Base-by-base conservation (phyloP, 2,113 vertebrate genomes). In the Harpagus bidentatus region DNA sequence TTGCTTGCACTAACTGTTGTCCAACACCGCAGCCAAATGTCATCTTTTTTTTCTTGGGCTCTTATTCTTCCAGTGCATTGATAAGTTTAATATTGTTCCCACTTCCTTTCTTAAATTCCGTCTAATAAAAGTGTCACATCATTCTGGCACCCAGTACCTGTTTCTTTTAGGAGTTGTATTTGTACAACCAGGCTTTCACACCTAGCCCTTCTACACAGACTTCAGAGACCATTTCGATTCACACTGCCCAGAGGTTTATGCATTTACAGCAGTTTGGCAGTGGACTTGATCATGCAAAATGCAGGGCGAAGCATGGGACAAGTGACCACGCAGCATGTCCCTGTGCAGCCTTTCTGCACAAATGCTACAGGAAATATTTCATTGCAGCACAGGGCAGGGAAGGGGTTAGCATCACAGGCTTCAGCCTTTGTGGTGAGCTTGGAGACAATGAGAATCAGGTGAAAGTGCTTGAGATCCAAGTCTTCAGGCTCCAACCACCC, bases 271-370 rank as follows among this genome's bases (percentile, higher is more conserved):
- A 47, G 10, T 7, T 17, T 0, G 8, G 32, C 6, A 12, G 12
- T 4, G 22, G n/a, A 19, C 29, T 21, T 12, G 3, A 21, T 9
- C 25, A n/a, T 6, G 7, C 48, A 38, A 48, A 72, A 55, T 1
- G 2, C 31, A 10, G 17, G 15, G 32, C 3, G 23, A 56, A 23
- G 53, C 17, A 13, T 0, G 1, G 59, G 34, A 40, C 32, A 29
- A 67, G 61, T 0, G 0, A 23, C 23, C 66, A 5, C 1, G 0
- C 0, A 1, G 31, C 50, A 43, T 4, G 13, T 19, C 43, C 16
- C 59, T 26, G 11, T 2, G n/a, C 55, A 56, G 42, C 70, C 63
- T 65, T 59, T 32, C 43, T n/a, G 26, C 42, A 23, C 13, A 18
- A 59, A 26, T 3, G 4, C 13, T 10, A 12, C 18, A 31, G 34